Evolutionary conservation across 2,797 vertebrate species (phyloP).

Genomic region (Leptoclinus maculatus): DNA sequence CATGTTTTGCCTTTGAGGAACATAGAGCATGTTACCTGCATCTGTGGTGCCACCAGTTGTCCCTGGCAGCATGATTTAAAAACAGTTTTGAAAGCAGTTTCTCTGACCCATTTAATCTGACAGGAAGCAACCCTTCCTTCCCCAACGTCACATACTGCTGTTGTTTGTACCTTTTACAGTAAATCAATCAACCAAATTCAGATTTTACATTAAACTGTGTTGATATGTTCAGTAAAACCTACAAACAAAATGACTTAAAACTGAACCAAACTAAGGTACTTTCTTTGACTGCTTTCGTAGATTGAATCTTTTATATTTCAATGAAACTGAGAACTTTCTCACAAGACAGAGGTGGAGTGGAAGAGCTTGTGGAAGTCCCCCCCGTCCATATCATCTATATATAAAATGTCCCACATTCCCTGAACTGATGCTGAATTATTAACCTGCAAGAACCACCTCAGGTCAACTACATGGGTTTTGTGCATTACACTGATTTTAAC

Average conservation of each 20-base stretch:
- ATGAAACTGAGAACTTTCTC: not conserved
- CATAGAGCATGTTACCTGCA: not conserved
- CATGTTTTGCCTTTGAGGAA: not conserved
- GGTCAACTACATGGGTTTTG: not conserved
- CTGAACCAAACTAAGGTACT: not conserved
- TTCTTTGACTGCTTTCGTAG: not conserved
- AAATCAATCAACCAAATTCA: conserved; percentile 8
- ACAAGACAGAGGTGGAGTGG: not conserved
- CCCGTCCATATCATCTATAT: not conserved
- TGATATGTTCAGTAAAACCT: not conserved
- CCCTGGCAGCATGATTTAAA: not conserved
- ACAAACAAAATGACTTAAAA: not conserved
- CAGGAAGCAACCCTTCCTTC: conserved; percentile 16
- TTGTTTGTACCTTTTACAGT: conserved; percentile 8
- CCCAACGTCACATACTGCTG: not conserved
- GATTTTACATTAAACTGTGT: not conserved
- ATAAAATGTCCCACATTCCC: not conserved
- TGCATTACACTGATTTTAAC: not conserved
- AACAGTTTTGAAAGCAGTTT: conserved; percentile 15
- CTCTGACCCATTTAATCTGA: conserved; percentile 30
- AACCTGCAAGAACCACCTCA: not conserved
- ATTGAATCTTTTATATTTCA: conserved; percentile 6
- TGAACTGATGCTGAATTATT: not conserved
- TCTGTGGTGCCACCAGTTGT: not conserved
- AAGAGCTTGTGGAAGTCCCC: conserved; percentile 13